Base-by-base conservation (phyloP, 2,888 invertebrate species). In the Cephus spinipes region DNA sequence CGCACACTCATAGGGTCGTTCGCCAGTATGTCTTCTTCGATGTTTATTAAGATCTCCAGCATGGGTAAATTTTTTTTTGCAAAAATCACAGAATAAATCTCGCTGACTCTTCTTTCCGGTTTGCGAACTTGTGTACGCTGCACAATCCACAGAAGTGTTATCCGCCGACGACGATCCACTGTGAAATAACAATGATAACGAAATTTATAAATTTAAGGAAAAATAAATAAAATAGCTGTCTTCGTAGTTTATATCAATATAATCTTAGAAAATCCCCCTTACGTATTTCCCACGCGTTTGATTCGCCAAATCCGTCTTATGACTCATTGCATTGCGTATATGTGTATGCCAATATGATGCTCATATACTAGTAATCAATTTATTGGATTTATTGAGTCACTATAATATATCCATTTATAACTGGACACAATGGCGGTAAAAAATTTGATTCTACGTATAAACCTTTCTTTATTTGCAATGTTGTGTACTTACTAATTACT, bases 1-100 rank as follows among this genome's bases (percentile, higher is more conserved):
- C 15, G 79, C 68, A 79, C 89, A 90, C 1, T 80, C 78, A 79
- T 87, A 89, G 1, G 88, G 87, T 74, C 85, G 82, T 75, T 89
- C 89, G 30, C 88, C 87, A 1, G 88, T 89, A 75, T 89, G 89
- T 32, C 78, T 83, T 40, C 87, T 80, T 11, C 81, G 74, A 69
- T 86, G 86, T 15, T 86, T 86, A 71, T 83, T 86, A 75, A 83
- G 68, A 73, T 86, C 87, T 11, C 86, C 86, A 0, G 81, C 36
- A 36, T 86, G 86, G 4, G 76, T 79, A 73, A 86, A 86, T n/a
- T 76, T 69, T 73, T 85, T 87, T 2, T 78, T 55, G 75, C 85
- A 87, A 73, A 83, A 86, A 30, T 82, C 82, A 76, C 86, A 87
- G 3, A 15, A 76, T 11, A 83, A 74, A 30, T 73, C 79, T 15